Conservation (phyloP, 2,888 invertebrate species). For the Heteromurus nitidus region DNA sequence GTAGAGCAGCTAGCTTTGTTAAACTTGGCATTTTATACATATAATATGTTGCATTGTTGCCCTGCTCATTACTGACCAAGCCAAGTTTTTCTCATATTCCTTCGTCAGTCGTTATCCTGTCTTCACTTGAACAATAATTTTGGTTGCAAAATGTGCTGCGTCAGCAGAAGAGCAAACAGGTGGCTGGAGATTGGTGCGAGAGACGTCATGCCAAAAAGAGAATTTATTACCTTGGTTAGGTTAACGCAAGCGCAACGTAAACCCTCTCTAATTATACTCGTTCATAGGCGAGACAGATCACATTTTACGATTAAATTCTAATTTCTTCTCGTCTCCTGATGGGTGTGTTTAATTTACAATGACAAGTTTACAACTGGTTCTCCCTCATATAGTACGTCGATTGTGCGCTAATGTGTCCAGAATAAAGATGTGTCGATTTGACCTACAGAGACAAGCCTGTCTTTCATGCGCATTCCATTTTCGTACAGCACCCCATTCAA, state of each 20-base stretch:
- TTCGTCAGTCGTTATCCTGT: not conserved
- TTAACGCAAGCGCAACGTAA: constrained; percentile 25
- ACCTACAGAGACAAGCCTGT: constrained; percentile 46
- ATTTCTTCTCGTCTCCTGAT: not conserved
- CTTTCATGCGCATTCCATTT: constrained; percentile 7
- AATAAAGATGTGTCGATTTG: constrained; percentile 7
- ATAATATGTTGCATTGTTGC: no score
- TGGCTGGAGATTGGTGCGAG: constrained; percentile 24
- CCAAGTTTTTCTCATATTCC: not conserved
- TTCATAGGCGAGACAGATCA: not conserved
- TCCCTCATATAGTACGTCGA: no score
- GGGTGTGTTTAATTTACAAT: not conserved
- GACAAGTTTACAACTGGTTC: constrained; percentile 1
- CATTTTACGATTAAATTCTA: not conserved
- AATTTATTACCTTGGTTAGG: constrained; percentile 40
- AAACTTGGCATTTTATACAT: no score
- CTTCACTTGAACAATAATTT: not conserved
- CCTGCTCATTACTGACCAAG: constrained; percentile 8
- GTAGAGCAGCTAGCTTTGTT: no score
- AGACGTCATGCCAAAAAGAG: constrained; percentile 19
- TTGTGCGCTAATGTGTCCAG: no score
- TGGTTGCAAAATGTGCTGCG: not conserved
- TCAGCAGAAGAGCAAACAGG: no score
- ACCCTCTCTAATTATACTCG: not conserved
- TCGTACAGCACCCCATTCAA: no score